Base-by-base conservation (phyloP, 2,888 invertebrate genomes). In the Julus scanicus region DNA sequence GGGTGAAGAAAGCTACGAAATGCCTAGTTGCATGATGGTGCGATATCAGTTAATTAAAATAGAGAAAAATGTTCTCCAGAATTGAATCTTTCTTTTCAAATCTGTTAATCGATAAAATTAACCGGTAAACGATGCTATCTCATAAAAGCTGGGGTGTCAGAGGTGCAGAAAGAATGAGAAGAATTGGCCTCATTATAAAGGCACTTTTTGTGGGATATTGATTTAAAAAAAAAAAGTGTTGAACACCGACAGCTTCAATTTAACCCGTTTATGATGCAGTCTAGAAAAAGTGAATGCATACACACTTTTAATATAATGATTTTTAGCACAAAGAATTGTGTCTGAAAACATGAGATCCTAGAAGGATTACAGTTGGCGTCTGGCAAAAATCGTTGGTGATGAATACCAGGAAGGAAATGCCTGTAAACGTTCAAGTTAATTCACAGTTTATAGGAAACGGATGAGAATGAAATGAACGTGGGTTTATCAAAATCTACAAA, bases 11-110 rank as follows among this genome's bases (percentile, higher is more conserved):
- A 80, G 37, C 80, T 37, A 9, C 29, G 29, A 80, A 80, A 29
- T 2, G 71, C 29, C 9, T 20, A 71, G 71, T 71, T 29, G 71
- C 20, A 29, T 9, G 29, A 71, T 80, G 80, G 80, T 29, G 37
- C 80, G 80, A 80, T 80, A 80, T 37, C 80, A 80, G 80, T 80
- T 80, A 80, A 80, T 80, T 80, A 80, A 37, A 80, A 80, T 80
- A 29, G 80, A 80, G 80, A 80, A 80, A 80, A 80, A 80, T 80
- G 37, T 37, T 80, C 37, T 29, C 80, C 80, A 11, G 80, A 80
- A 80, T 80, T 80, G 80, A 80, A 80, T 80, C 80, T 80, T 80
- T 80, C 80, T 80, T 80, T 80, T 80, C 37, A 80, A 80, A 80
- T 80, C 80, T 80, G 80, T 15, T 80, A 37, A 37, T 80, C 80